Evolutionary conservation across 2,888 invertebrate genomes (phyloP).

Genomic region (Athrips mouffetella): DNA sequence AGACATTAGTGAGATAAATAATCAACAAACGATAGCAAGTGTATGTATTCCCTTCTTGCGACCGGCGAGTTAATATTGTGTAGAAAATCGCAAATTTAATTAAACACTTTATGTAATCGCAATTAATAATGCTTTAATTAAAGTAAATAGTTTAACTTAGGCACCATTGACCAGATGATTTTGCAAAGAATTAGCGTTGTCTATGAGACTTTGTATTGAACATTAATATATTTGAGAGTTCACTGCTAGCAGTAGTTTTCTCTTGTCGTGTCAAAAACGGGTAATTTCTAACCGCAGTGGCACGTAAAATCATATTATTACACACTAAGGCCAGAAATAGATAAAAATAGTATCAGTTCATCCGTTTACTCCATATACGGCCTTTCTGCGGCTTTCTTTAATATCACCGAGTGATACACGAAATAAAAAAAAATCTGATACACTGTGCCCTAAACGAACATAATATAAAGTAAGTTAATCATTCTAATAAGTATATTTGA

Average conservation of each 20-base stretch:
- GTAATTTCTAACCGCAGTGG: too few species aligned
- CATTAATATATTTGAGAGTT: neutral
- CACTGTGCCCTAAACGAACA: too few species aligned
- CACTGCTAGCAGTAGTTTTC: neutral
- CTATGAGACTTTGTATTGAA: neutral
- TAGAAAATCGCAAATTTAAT: conserved; percentile 5
- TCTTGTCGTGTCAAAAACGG: too few species aligned
- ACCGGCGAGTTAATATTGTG: neutral
- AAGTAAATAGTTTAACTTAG: conserved; percentile 1
- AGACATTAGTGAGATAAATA: conserved; percentile 70
- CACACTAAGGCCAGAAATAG: too few species aligned
- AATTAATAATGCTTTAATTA: conserved; percentile 4
- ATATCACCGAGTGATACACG: too few species aligned
- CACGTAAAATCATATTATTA: too few species aligned
- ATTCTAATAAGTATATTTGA: too few species aligned
- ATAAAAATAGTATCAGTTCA: too few species aligned
- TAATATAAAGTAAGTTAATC: too few species aligned
- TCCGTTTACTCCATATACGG: too few species aligned
- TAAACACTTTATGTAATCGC: neutral
- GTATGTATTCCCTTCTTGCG: conserved; percentile 8
- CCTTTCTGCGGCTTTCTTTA: too few species aligned
- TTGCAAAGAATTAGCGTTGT: neutral
- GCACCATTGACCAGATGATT: neutral
- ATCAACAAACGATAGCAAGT: conserved; percentile 15
- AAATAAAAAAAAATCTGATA: too few species aligned